These are phyloP conservation scores for Cherax quadricarinatus DNA, from an alignment of 1,140 invertebrate species.

Conservation along the genomic window DNA sequence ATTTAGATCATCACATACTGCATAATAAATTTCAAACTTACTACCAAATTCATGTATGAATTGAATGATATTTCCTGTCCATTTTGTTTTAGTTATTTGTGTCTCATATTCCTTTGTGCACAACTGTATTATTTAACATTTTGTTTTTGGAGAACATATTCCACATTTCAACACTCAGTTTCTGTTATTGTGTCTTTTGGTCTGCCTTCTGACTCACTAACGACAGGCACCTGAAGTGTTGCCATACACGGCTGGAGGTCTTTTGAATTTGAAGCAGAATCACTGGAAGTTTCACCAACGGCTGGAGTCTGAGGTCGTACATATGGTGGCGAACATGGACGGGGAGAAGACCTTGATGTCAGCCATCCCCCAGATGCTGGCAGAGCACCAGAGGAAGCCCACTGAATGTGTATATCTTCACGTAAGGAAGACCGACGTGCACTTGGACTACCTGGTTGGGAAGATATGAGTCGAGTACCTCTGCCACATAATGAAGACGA, in stretches of 20 bases:
- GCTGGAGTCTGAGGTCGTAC: conserved; percentile 1
- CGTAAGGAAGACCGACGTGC: conserved; percentile 58
- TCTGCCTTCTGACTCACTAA: conserved; percentile 48
- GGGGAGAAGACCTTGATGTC: conserved; percentile 45
- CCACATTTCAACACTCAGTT: conserved; percentile 53
- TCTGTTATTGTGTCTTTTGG: conserved; percentile 59
- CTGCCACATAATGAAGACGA: conserved; percentile 29
- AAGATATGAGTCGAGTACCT: conserved; percentile 25
- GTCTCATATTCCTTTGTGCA: background rate
- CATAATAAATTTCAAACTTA: background rate
- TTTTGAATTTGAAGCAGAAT: background rate
- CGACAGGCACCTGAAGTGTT: conserved; percentile 50
- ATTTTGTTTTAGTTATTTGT: background rate
- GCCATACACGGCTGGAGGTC: conserved; percentile 45
- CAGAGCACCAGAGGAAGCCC: conserved; percentile 65
- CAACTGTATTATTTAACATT: background rate
- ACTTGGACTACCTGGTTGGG: conserved; percentile 49
- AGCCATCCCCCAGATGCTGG: conserved; percentile 50
- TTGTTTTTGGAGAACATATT: background rate
- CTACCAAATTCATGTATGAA: background rate
- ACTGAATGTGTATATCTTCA: conserved; percentile 46
- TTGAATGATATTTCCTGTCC: background rate
- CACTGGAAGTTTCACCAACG: background rate
- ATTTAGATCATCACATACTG: background rate
- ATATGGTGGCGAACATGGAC: conserved; percentile 54